Conservation (phyloP, 2,797 vertebrate genomes). For the Rhabdomys pumilio region DNA sequence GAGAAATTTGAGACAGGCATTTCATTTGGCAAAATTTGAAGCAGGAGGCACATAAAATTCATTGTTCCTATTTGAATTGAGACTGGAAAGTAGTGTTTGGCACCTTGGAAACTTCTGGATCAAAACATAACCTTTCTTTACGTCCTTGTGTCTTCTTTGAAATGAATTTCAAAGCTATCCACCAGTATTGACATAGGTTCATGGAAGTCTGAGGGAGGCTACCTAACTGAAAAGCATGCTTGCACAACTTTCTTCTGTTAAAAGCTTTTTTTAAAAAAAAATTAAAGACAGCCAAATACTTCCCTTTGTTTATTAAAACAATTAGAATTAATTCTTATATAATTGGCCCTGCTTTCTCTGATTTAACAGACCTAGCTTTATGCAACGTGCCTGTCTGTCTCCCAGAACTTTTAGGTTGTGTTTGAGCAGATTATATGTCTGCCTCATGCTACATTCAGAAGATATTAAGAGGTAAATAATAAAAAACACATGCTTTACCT, state of each 20-base stretch:
- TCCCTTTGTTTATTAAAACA: slow-evolving; percentile 6
- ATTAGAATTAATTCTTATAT: not conserved
- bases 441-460: not conserved
- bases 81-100: not conserved
- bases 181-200: not conserved
- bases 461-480: not conserved
- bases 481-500: not conserved
- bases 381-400: not conserved
- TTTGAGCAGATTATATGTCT: not conserved
- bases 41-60: not conserved
- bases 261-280: not conserved
- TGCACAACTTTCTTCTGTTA: not conserved
- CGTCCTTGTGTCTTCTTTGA: not conserved
- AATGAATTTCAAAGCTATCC: not conserved
- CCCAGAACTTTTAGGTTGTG: slow-evolving; percentile 27
- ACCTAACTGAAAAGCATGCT: not conserved
- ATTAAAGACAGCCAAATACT: not conserved
- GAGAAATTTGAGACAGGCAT: slow-evolving; percentile 19
- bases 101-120: slow-evolving; percentile 25
- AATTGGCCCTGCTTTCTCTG: not conserved
- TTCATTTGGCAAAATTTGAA: slow-evolving; percentile 33
- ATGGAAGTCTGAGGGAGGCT: not conserved
- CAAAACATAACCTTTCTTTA: not conserved
- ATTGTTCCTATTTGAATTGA: not conserved
- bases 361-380: not conserved